These are phyloP conservation scores for Asarcornis scutulata DNA, from an alignment of 2,113 vertebrate species.

Conservation along the genomic window DNA sequence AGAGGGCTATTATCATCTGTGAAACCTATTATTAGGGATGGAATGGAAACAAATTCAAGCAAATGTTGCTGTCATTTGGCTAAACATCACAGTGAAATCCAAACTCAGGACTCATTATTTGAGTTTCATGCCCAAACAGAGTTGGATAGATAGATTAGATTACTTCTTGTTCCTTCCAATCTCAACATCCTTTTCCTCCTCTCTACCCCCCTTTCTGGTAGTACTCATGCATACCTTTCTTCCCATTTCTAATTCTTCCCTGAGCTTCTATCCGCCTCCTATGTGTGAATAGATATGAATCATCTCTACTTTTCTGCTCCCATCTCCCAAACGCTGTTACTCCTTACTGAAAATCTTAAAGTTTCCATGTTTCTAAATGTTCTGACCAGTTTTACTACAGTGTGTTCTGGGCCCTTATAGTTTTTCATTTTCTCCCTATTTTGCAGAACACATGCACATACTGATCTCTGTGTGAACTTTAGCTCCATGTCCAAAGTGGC, in stretches of 20 bases:
- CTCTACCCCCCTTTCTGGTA: not conserved
- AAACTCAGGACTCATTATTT: not conserved
- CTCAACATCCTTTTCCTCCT: not conserved
- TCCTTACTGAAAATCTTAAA: not conserved
- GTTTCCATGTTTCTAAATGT: not conserved
- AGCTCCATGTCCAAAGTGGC: not conserved
- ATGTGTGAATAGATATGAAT: not conserved
- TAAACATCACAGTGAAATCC: not conserved
- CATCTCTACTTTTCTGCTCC: not conserved
- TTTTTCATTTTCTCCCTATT: not conserved
- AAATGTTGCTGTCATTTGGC: not conserved
- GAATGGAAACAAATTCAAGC: not conserved
- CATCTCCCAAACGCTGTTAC: not conserved
- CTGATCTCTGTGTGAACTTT: not conserved
- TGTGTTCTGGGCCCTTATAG: not conserved
- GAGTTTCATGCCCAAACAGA: not conserved
- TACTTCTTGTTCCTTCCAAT: not conserved
- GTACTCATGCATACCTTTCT: not conserved
- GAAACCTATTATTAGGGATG: not conserved
- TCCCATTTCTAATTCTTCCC: not conserved
- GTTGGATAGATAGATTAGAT: not conserved
- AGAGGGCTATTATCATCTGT: not conserved
- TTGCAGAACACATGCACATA: rapidly evolving
- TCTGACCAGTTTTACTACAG: not conserved
- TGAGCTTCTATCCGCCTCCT: not conserved